Conservation (phyloP, 2,888 invertebrate genomes). For the Calameuta pallipes region DNA sequence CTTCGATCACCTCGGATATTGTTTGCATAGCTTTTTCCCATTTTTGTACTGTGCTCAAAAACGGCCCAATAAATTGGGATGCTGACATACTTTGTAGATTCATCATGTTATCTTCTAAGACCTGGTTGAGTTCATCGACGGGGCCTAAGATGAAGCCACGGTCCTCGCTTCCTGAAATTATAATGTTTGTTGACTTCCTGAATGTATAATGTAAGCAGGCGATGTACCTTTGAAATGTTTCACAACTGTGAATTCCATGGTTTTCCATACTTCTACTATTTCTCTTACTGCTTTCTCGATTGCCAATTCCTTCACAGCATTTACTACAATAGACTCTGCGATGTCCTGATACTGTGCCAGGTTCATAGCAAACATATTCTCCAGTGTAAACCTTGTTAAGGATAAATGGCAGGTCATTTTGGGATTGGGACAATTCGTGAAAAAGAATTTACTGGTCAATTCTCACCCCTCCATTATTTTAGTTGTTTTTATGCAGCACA, state of each 20-base stretch:
- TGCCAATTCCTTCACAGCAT: conserved; percentile 90
- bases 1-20: conserved; percentile 88
- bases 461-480: conserved; percentile 32
- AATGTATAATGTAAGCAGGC: no score
- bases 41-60: conserved; percentile 82
- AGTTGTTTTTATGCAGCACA: not conserved
- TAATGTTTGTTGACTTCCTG: no score
- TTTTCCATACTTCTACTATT: conserved; percentile 81
- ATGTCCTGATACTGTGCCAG: conserved; percentile 86
- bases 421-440: not conserved
- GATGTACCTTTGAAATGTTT: conserved; percentile 73
- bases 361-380: conserved; percentile 94
- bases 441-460: not conserved
- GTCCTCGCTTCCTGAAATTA: conserved; percentile 73
- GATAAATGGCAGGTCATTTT: not conserved
- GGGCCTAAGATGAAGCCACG: conserved; percentile 85
- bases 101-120: conserved; percentile 90
- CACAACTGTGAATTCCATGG: conserved; percentile 73
- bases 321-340: conserved; percentile 87
- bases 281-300: conserved; percentile 90
- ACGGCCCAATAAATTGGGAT: conserved; percentile 91
- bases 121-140: conserved; percentile 84
- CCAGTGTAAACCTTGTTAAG: conserved; percentile 80
- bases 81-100: conserved; percentile 91
- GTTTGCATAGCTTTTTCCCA: conserved; percentile 86